Evolutionary conservation across 2,113 vertebrate species (phyloP).

Genomic region (Melospiza melodia): DNA sequence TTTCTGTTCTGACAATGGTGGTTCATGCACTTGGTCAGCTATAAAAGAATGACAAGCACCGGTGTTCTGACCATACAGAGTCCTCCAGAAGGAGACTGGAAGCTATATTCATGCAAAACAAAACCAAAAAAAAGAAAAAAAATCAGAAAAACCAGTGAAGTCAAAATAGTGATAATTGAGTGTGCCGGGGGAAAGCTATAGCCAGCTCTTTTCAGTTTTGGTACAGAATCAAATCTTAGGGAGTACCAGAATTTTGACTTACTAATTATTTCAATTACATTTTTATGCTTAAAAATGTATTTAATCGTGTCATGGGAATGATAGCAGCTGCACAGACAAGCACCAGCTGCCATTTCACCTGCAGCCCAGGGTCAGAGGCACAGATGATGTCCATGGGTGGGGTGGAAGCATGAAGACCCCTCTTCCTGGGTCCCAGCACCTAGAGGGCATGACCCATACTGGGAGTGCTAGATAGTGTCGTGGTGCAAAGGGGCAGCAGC

Average conservation of each 20-base stretch:
- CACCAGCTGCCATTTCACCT: neutral
- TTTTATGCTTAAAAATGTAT: neutral
- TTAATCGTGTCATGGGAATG: neutral
- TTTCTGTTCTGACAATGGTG: constrained; percentile 48
- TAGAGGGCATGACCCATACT: accelerated
- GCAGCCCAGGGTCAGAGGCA: neutral
- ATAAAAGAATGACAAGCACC: constrained; percentile 37
- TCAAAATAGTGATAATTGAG: constrained; percentile 29
- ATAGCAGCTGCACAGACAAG: neutral
- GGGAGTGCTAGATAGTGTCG: accelerated
- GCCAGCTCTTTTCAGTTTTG: neutral
- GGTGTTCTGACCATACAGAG: constrained; percentile 34
- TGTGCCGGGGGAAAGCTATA: neutral
- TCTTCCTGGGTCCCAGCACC: neutral
- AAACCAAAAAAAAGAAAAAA: neutral
- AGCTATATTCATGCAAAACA: constrained; percentile 40
- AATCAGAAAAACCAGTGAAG: neutral
- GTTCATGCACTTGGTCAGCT: constrained; percentile 55
- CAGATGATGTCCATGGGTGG: neutral
- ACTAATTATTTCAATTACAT: neutral
- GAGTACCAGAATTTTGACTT: constrained; percentile 12
- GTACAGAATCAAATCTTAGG: neutral
- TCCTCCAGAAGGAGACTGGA: constrained; percentile 10
- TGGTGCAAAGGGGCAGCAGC: neutral
- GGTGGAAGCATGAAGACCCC: neutral